These are phyloP conservation scores for Heliconius hewitsoni DNA, from an alignment of 1,140 invertebrate genomes.

Conservation along the genomic window DNA sequence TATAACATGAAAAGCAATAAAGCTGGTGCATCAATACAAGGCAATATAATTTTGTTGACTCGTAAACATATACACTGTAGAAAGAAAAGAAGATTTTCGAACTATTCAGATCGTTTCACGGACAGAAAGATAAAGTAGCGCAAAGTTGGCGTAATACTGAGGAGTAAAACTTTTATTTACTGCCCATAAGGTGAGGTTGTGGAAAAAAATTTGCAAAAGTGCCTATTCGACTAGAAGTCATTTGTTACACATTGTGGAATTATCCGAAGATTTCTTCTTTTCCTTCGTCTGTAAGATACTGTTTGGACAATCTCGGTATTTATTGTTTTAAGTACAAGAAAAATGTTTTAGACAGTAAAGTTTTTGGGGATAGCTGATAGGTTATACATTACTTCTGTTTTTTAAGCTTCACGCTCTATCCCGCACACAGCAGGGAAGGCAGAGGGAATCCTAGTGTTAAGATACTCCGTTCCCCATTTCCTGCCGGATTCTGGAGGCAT, in stretches of 20 bases:
- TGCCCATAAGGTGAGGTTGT: background rate
- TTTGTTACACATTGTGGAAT: background rate
- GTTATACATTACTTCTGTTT: too few relatives aligned
- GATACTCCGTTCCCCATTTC: too few relatives aligned
- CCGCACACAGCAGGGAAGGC: too few relatives aligned
- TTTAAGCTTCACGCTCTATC: too few relatives aligned
- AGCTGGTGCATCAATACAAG: background rate
- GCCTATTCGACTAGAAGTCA: background rate
- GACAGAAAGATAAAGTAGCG: background rate
- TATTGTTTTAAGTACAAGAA: too few relatives aligned
- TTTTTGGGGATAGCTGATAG: too few relatives aligned
- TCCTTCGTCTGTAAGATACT: too few relatives aligned
- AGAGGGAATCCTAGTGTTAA: too few relatives aligned
- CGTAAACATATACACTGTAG: background rate
- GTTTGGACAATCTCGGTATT: too few relatives aligned
- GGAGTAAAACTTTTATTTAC: background rate
- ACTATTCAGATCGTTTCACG: background rate
- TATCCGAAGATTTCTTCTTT: background rate
- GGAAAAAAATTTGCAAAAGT: background rate
- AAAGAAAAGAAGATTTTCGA: background rate
- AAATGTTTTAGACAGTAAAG: too few relatives aligned
- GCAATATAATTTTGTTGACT: conserved; percentile 6
- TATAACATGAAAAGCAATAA: background rate
- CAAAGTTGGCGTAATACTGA: background rate
- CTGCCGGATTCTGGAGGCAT: too few relatives aligned